phyloP scores from a whole-genome alignment of 2,797 vertebrate genomes.

The Discoglossus pictus region DNA sequence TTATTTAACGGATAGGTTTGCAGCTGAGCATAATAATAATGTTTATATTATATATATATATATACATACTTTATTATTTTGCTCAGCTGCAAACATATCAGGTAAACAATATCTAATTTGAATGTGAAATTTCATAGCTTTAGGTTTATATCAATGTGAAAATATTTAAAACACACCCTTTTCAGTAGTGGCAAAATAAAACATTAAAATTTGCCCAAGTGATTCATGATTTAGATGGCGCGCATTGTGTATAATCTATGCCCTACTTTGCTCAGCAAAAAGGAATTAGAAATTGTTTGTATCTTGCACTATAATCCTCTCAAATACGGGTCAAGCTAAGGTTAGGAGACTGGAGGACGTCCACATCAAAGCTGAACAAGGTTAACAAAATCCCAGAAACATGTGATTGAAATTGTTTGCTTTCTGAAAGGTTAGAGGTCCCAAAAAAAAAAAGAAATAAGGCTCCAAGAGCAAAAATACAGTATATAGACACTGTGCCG shows the following conservation, averaged over 20 bases:
- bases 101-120: too few species aligned
- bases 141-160: too few species aligned
- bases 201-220: conserved; percentile 5
- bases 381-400: conserved; percentile 54
- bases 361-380: conserved; percentile 63
- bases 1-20: too few species aligned
- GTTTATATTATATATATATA: too few species aligned
- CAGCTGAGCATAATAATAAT: too few species aligned
- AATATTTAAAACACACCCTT: too few species aligned
- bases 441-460: not conserved
- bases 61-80: too few species aligned
- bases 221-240: conserved; percentile 7
- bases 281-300: conserved; percentile 65
- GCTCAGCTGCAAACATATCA: too few species aligned
- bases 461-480: too few species aligned
- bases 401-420: conserved; percentile 51
- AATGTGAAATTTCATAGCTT: too few species aligned
- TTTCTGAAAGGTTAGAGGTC: conserved; percentile 17
- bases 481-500: too few species aligned
- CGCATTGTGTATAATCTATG: conserved; percentile 47
- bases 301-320: conserved; percentile 61
- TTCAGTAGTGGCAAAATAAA: conserved; percentile 19
- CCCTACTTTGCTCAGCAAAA: conserved; percentile 56
- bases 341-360: conserved; percentile 65
- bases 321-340: conserved; percentile 61